Conservation (phyloP, 2,888 invertebrate genomes). For the Tenthredo notha region DNA sequence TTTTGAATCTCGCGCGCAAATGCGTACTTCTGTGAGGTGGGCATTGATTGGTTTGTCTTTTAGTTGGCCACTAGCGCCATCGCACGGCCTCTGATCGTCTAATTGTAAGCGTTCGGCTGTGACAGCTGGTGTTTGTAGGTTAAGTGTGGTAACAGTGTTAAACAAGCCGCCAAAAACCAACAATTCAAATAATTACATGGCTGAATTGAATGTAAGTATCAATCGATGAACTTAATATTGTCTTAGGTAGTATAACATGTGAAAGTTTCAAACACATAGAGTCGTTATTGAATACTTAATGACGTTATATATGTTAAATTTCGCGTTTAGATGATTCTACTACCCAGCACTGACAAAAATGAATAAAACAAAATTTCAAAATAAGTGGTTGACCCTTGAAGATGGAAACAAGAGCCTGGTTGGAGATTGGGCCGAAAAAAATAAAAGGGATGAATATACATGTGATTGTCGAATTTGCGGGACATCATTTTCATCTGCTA, state of each 20-base stretch:
- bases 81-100: neutral
- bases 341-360: neutral
- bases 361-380: slow-evolving; percentile 3
- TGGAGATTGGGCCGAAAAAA: slow-evolving; percentile 3
- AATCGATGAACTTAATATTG: neutral
- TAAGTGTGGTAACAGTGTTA: neutral
- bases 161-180: neutral
- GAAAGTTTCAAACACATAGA: neutral
- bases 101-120: neutral
- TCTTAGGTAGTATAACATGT: neutral
- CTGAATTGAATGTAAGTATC: slow-evolving; percentile 3
- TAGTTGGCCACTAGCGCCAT: neutral
- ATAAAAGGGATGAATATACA: neutral
- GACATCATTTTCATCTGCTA: neutral
- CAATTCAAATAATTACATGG: neutral
- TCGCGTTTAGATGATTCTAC: neutral
- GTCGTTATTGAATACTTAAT: neutral
- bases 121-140: neutral
- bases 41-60: neutral
- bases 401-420: neutral
- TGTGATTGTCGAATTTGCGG: slow-evolving; percentile 3
- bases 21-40: neutral
- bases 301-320: neutral
- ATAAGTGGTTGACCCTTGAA: neutral
- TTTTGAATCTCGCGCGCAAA: neutral